Evolutionary conservation across 2,888 invertebrate genomes (phyloP).

Genomic region (Lampropteryx suffumata): DNA sequence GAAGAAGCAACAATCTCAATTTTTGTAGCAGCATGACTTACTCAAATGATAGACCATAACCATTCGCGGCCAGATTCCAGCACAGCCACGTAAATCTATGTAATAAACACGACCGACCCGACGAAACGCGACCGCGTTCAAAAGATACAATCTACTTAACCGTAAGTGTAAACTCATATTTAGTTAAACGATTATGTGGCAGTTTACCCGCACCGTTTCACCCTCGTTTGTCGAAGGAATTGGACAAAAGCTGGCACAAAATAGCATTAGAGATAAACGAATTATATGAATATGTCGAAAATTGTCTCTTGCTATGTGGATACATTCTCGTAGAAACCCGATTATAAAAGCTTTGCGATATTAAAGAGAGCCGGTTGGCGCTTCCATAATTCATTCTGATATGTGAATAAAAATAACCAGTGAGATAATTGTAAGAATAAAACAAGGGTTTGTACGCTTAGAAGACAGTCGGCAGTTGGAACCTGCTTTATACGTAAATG

Average conservation of each 20-base stretch:
- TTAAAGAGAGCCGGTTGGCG: no score
- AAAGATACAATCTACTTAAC: conserved; percentile 50
- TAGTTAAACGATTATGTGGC: conserved; percentile 38
- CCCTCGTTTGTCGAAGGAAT: conserved; percentile 28
- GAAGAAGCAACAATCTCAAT: no score
- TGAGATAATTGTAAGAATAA: no score
- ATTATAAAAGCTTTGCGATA: no score
- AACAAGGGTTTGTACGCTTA: neutral
- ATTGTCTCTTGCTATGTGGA: conserved; percentile 11
- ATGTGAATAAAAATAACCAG: no score
- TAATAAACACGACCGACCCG: conserved; percentile 55
- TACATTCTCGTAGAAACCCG: conserved; percentile 16
- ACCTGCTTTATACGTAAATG: conserved; percentile 3
- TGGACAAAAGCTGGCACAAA: conserved; percentile 26
- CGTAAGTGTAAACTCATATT: conserved; percentile 38
- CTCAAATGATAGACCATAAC: conserved; percentile 23
- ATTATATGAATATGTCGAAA: conserved; percentile 30
- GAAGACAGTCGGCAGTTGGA: neutral
- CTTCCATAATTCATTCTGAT: no score
- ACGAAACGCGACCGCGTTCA: conserved; percentile 46
- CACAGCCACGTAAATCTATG: conserved; percentile 53
- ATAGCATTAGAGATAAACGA: conserved; percentile 27
- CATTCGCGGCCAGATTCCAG: conserved; percentile 54
- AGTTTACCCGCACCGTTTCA: conserved; percentile 37
- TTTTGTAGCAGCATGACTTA: neutral